A percentile compares a stretch with the other conserved stretches of the same genome.
Evolutionary conservation across 2,888 invertebrate genomes (phyloP).

Genomic region (Stomorhina lunata): DNA sequence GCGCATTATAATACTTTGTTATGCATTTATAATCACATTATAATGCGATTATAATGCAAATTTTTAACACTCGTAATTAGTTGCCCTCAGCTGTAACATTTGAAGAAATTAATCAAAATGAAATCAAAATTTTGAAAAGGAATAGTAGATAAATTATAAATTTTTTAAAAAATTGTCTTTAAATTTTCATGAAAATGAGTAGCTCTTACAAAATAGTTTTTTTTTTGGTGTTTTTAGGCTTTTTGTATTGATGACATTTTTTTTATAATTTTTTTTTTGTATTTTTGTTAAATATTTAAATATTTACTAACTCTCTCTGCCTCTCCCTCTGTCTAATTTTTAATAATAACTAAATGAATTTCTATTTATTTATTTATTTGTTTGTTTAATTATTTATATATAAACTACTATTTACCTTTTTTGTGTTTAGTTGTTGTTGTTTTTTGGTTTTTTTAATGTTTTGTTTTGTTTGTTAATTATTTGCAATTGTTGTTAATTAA

Average conservation of each 20-base stretch:
- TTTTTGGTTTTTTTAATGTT: conserved; percentile 23
- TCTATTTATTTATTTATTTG: too few relatives aligned
- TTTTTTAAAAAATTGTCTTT: too few relatives aligned
- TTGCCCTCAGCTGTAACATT: background rate
- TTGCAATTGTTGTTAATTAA: conserved; percentile 12
- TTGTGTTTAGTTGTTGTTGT: conserved; percentile 12
- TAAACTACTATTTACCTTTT: conserved; percentile 42
- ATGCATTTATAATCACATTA: background rate
- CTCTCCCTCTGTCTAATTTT: background rate
- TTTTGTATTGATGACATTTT: too few relatives aligned
- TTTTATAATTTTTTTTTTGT: background rate
- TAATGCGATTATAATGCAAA: too few relatives aligned
- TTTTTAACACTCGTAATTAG: background rate
- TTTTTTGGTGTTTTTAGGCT: conserved; percentile 21
- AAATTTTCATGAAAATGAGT: too few relatives aligned
- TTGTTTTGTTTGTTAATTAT: too few relatives aligned
- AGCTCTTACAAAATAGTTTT: too few relatives aligned
- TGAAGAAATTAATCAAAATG: too few relatives aligned
- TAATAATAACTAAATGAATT: conserved; percentile 44
- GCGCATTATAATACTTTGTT: background rate
- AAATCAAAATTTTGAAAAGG: too few relatives aligned
- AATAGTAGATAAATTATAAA: too few relatives aligned
- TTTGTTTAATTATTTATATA: too few relatives aligned
- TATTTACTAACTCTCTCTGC: background rate
- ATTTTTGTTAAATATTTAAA: background rate